These are phyloP conservation scores for Lethrus apterus DNA, from an alignment of 1,140 invertebrate species.

Conservation along the genomic window DNA sequence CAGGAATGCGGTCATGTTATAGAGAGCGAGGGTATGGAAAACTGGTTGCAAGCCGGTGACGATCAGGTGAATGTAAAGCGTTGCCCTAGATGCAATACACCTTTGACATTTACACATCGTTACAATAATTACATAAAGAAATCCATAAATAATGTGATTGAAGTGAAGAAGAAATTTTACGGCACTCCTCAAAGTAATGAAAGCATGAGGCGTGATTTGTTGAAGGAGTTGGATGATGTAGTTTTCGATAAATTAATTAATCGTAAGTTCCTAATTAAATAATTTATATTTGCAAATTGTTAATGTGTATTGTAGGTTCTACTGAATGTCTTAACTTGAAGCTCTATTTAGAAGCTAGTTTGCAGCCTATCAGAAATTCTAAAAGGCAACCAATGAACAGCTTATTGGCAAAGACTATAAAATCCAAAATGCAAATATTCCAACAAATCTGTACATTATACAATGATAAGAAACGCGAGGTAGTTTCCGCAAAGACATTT, in stretches of 20 bases:
- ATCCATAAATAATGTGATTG: constrained; percentile 46
- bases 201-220: no score
- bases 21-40: constrained; percentile 50
- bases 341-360: constrained; percentile 9
- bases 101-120: constrained; percentile 52
- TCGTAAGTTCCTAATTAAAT: no score
- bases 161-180: constrained; percentile 47
- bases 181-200: no score
- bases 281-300: no score
- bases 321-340: no score
- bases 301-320: no score
- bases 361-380: constrained; percentile 9
- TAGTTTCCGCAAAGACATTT: not conserved
- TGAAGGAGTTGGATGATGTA: no score
- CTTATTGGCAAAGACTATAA: constrained; percentile 21
- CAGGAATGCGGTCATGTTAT: constrained; percentile 58
- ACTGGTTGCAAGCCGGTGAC: constrained; percentile 42
- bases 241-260: no score
- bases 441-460: constrained; percentile 16
- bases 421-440: constrained; percentile 26
- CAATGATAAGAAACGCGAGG: not conserved
- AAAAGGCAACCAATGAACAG: constrained; percentile 22
- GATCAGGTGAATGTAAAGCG: constrained; percentile 47
- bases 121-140: constrained; percentile 54
- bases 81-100: constrained; percentile 57